These are phyloP conservation scores for Bombus ignitus DNA, from an alignment of 1,140 invertebrate species.

Conservation along the genomic window DNA sequence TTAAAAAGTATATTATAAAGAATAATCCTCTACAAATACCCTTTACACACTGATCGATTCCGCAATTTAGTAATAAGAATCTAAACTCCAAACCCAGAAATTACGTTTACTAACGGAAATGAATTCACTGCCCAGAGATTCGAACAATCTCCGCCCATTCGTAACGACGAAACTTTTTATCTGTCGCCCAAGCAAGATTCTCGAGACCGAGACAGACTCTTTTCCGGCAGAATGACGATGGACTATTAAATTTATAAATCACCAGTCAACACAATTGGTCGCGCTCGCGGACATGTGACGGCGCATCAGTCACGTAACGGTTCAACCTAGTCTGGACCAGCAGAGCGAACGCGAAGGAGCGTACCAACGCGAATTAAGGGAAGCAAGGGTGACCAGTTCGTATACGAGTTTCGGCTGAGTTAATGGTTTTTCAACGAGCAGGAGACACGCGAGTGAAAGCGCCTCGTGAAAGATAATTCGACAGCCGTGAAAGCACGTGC, in stretches of 20 bases:
- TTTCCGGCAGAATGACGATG: constrained; percentile 10
- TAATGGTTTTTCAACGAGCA: constrained; percentile 66
- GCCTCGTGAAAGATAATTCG: constrained; percentile 65
- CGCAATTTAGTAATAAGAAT: neutral
- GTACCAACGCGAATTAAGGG: constrained; percentile 53
- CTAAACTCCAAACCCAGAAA: too few species aligned
- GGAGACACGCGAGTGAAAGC: constrained; percentile 41
- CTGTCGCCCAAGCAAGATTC: neutral
- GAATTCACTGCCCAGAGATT: neutral
- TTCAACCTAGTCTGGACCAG: neutral
- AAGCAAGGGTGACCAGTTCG: constrained; percentile 33
- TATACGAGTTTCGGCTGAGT: constrained; percentile 15
- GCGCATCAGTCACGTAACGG: constrained; percentile 45
- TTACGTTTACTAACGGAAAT: too few species aligned
- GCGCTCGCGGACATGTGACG: constrained; percentile 46
- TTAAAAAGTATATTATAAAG: too few species aligned
- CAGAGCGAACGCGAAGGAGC: neutral
- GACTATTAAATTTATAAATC: constrained; percentile 64
- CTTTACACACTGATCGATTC: neutral
- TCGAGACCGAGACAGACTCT: neutral
- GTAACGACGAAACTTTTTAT: constrained; percentile 1
- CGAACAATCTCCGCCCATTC: neutral
- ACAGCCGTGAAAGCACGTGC: constrained; percentile 69
- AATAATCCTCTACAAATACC: too few species aligned
- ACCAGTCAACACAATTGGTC: constrained; percentile 48